phyloP scores from a whole-genome alignment of 2,797 vertebrate genomes.

The Phylloscopus collybita region DNA sequence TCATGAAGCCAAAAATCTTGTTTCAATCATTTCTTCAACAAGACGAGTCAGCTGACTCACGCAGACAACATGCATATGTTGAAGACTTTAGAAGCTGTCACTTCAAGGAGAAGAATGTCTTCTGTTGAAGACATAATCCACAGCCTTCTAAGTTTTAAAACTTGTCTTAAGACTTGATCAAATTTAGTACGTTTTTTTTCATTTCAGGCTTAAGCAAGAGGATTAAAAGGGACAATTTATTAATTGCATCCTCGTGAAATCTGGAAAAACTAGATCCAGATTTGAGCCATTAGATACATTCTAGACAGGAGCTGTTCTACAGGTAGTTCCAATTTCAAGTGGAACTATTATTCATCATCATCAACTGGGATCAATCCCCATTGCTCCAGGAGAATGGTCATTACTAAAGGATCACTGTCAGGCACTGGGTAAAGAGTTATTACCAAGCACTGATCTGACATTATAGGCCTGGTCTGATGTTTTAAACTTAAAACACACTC shows the following conservation, averaged over 20 bases:
- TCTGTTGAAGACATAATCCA: background rate
- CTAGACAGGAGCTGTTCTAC: background rate
- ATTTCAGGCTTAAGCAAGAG: background rate
- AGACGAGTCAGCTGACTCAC: background rate
- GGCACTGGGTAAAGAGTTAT: background rate
- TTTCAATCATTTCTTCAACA: background rate
- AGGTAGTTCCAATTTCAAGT: background rate
- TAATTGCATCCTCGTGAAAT: background rate
- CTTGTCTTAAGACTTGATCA: background rate
- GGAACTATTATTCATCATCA: background rate
- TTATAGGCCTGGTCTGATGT: background rate
- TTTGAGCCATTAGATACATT: background rate
- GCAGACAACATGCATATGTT: rapidly evolving
- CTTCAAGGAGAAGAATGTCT: background rate
- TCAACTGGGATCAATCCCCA: background rate
- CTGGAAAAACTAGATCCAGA: background rate
- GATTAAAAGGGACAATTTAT: background rate
- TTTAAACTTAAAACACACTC: background rate
- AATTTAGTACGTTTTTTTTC: background rate
- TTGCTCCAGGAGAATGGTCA: background rate
- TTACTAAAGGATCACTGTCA: background rate
- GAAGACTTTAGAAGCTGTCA: background rate
- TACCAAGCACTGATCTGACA: background rate
- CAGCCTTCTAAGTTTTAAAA: background rate
- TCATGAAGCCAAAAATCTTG: background rate